phyloP scores from a whole-genome alignment of 37 sponge, comb jelly and placozoan genomes.

The Diacarnus erythraeanus region DNA sequence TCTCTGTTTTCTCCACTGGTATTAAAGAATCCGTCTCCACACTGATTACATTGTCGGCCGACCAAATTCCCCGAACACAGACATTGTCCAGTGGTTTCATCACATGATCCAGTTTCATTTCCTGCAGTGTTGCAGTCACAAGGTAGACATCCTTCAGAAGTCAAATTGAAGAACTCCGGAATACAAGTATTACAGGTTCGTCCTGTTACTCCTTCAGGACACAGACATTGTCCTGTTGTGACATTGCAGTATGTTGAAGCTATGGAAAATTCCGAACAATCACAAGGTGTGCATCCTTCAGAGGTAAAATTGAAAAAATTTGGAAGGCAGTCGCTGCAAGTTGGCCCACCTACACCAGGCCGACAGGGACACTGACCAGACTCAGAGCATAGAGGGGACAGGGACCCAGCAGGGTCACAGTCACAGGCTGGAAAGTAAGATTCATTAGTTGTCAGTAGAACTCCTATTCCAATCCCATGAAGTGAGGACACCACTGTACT shows the following conservation, averaged over 20 bases:
- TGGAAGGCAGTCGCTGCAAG: constrained; percentile 67
- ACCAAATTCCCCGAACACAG: constrained; percentile 45
- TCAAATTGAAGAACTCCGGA: constrained; percentile 47
- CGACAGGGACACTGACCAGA: constrained; percentile 78
- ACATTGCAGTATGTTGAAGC: constrained; percentile 43
- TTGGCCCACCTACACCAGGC: constrained; percentile 47
- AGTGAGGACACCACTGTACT: too few species aligned
- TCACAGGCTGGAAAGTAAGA: constrained; percentile 60
- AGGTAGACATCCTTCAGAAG: constrained; percentile 56
- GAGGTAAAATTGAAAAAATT: constrained; percentile 64
- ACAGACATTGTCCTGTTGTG: constrained; percentile 62
- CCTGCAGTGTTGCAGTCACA: constrained; percentile 49
- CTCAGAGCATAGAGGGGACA: constrained; percentile 36
- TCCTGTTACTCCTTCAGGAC: constrained; percentile 65
- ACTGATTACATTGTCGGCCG: constrained; percentile 61
- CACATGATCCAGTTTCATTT: constrained; percentile 30
- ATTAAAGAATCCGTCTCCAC: constrained; percentile 38
- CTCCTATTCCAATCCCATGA: too few species aligned
- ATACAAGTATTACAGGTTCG: constrained; percentile 65
- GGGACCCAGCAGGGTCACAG: constrained; percentile 57
- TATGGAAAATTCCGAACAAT: constrained; percentile 66
- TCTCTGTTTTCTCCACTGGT: constrained; percentile 13
- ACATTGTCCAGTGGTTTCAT: constrained; percentile 63
- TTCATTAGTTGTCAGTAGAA: too few species aligned
- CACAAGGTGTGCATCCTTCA: constrained; percentile 62